Percentiles rank a stretch among this genome's conserved stretches.
Conservation (phyloP, 1,140 invertebrate genomes). For the Drosophila novamexicana region DNA sequence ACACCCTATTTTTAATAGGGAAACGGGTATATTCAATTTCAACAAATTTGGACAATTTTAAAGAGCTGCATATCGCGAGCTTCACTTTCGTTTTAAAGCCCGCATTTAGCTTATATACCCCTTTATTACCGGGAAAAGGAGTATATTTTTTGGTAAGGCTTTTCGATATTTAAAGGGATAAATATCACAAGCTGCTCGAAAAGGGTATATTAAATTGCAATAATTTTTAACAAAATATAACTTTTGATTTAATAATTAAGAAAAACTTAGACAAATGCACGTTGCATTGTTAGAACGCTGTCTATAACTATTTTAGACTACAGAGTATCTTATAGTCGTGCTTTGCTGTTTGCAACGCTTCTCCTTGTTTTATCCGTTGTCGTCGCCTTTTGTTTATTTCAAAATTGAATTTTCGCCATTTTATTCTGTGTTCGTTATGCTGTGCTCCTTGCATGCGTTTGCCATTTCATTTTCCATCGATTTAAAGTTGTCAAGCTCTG, state of each 20-base stretch:
- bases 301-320: background rate
- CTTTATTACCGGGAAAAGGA: too few relatives aligned
- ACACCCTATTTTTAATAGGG: background rate
- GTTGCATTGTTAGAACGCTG: too few relatives aligned
- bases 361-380: background rate
- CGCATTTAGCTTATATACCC: too few relatives aligned
- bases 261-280: too few relatives aligned
- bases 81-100: too few relatives aligned
- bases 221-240: too few relatives aligned
- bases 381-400: conserved; percentile 55
- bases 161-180: too few relatives aligned
- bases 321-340: background rate
- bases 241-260: too few relatives aligned
- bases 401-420: conserved; percentile 65
- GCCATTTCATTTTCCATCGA: conserved; percentile 55
- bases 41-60: background rate
- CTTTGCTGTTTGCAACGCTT: background rate
- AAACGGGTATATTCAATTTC: background rate
- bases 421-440: conserved; percentile 36
- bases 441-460: conserved; percentile 27
- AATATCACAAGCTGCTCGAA: too few relatives aligned
- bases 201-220: too few relatives aligned
- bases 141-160: too few relatives aligned
- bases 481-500: conserved; percentile 47
- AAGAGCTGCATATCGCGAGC: too few relatives aligned